phyloP scores from a whole-genome alignment of 2,888 invertebrate genomes.

The Pterostichus niger region DNA sequence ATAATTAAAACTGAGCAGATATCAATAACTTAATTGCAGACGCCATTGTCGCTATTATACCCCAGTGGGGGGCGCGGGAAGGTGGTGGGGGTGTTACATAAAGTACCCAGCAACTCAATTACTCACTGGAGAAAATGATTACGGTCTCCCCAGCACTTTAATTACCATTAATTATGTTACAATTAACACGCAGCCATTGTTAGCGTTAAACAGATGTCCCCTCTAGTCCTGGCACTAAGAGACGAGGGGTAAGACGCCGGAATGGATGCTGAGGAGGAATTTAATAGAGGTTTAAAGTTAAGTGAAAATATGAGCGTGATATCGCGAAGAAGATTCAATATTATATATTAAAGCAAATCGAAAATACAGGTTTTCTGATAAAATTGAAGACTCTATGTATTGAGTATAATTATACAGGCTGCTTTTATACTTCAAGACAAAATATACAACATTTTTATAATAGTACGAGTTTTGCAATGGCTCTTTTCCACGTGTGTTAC shows the following conservation, averaged over 20 bases:
- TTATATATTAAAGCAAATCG: too few relatives aligned
- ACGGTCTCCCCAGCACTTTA: conserved; percentile 64
- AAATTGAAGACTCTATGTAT: too few relatives aligned
- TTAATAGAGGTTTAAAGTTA: too few relatives aligned
- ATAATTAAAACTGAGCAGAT: conserved; percentile 59
- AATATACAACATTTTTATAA: too few relatives aligned
- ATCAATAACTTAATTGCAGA: conserved; percentile 60
- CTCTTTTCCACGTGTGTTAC: too few relatives aligned
- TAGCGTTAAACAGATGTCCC: conserved; percentile 65
- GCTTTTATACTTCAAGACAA: too few relatives aligned
- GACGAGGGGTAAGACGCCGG: background rate
- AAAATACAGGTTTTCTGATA: too few relatives aligned
- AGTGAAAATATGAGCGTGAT: too few relatives aligned
- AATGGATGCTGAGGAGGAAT: background rate
- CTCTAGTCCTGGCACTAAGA: background rate
- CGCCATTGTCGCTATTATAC: background rate
- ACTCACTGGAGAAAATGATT: conserved; percentile 62
- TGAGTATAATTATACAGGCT: too few relatives aligned
- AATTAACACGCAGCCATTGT: conserved; percentile 65
- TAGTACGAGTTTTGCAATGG: too few relatives aligned
- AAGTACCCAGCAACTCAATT: conserved; percentile 59
- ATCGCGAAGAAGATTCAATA: too few relatives aligned
- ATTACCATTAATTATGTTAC: conserved; percentile 67
- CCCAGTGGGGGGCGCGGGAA: background rate
- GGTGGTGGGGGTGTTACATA: conserved; percentile 19